Percentiles rank a stretch among this genome's conserved stretches.
These are phyloP conservation scores for Notiomystis cincta DNA, from an alignment of 2,113 vertebrate genomes.

Conservation along the genomic window DNA sequence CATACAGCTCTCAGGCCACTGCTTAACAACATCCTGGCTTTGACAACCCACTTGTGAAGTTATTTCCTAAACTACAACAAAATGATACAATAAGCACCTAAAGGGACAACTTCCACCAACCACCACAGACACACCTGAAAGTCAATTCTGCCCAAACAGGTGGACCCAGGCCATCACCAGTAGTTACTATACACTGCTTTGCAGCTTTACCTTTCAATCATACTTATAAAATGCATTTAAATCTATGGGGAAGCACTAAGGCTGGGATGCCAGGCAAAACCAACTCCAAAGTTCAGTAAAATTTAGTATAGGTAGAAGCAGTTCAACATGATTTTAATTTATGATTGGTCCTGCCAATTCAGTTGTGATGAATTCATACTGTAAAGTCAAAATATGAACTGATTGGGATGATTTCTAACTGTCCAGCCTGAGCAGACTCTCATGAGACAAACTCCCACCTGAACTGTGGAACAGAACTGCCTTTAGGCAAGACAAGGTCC, in stretches of 20 bases:
- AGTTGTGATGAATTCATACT: background rate
- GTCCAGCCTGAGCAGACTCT: background rate
- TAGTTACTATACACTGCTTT: background rate
- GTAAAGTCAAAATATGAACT: background rate
- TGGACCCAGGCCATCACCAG: background rate
- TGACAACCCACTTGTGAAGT: background rate
- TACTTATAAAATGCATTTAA: background rate
- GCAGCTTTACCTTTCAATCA: background rate
- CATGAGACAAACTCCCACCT: background rate
- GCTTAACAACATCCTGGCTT: background rate
- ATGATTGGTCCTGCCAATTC: background rate
- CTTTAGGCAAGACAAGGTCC: background rate
- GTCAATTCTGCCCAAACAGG: background rate
- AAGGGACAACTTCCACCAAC: background rate
- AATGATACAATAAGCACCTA: background rate
- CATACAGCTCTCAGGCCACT: background rate
- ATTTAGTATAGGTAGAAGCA: background rate
- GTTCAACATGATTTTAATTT: background rate
- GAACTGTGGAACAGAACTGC: background rate
- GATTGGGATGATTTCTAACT: background rate
- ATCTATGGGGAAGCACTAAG: background rate
- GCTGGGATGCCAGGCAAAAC: background rate
- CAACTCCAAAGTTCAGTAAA: background rate
- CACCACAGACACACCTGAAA: background rate
- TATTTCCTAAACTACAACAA: background rate